Evolutionary conservation across 2,888 invertebrate genomes (phyloP).

Genomic region (Xanthorhoe spadicearia): DNA sequence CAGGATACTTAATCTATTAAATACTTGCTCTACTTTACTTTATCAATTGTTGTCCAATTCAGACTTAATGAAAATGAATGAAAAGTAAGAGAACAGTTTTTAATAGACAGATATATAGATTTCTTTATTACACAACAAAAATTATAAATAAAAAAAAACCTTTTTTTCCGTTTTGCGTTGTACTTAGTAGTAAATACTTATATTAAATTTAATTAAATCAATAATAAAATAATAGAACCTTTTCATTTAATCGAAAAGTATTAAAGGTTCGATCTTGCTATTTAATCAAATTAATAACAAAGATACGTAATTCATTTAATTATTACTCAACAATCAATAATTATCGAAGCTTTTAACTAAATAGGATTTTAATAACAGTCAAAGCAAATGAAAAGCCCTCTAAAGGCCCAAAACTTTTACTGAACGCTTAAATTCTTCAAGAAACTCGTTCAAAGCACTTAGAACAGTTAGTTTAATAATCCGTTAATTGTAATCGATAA

Average conservation of each 20-base stretch:
- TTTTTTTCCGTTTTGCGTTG: no score
- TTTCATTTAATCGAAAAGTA: constrained; percentile 8
- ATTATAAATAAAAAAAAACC: no score
- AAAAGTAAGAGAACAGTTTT: no score
- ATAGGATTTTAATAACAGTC: constrained; percentile 74
- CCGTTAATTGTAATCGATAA: constrained; percentile 76
- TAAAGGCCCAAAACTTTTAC: constrained; percentile 67
- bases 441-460: constrained; percentile 71
- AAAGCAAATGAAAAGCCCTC: constrained; percentile 69
- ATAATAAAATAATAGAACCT: neutral
- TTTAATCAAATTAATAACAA: constrained; percentile 26
- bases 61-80: neutral
- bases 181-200: no score
- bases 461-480: constrained; percentile 71
- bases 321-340: constrained; percentile 53
- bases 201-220: no score
- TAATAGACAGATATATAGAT: no score
- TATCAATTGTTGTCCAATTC: constrained; percentile 3
- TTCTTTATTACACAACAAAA: no score
- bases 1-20: constrained; percentile 28
- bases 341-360: constrained; percentile 60
- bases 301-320: constrained; percentile 45
- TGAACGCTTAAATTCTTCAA: constrained; percentile 65
- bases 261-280: constrained; percentile 6
- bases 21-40: constrained; percentile 26